A percentile compares a stretch with the other conserved stretches of the same genome.
These are phyloP conservation scores for Odocoileus hemionus DNA, from an alignment of 2,113 vertebrate genomes.

Conservation along the genomic window DNA sequence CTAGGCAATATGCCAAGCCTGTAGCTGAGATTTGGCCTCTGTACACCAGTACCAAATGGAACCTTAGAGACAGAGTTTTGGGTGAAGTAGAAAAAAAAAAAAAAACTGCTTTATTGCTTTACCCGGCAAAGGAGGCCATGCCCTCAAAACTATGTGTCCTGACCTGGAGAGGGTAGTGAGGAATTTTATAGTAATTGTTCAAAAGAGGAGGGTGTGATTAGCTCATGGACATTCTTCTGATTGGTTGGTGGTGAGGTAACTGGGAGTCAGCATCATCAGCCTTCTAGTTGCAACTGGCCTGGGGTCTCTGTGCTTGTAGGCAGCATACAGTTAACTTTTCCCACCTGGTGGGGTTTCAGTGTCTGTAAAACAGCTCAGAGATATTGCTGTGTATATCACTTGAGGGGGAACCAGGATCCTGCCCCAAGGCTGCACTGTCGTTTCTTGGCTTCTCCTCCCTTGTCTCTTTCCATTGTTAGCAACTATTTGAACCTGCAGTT, in stretches of 20 bases:
- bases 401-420: background rate
- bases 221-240: background rate
- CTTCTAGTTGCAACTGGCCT: background rate
- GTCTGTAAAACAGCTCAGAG: background rate
- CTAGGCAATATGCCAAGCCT: background rate
- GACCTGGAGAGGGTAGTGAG: background rate
- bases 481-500: background rate
- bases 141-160: background rate
- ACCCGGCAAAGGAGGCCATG: background rate
- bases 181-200: background rate
- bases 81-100: background rate
- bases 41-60: background rate
- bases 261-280: background rate
- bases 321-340: background rate
- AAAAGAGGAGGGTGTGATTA: background rate
- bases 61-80: background rate
- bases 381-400: background rate
- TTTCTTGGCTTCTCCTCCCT: background rate
- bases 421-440: background rate
- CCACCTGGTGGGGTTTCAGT: background rate
- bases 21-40: background rate
- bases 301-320: background rate
- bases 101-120: background rate
- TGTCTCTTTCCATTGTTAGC: background rate
- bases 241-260: background rate